These are phyloP conservation scores for Macrosiphum euphorbiae DNA, from an alignment of 2,888 invertebrate species.

Conservation along the genomic window DNA sequence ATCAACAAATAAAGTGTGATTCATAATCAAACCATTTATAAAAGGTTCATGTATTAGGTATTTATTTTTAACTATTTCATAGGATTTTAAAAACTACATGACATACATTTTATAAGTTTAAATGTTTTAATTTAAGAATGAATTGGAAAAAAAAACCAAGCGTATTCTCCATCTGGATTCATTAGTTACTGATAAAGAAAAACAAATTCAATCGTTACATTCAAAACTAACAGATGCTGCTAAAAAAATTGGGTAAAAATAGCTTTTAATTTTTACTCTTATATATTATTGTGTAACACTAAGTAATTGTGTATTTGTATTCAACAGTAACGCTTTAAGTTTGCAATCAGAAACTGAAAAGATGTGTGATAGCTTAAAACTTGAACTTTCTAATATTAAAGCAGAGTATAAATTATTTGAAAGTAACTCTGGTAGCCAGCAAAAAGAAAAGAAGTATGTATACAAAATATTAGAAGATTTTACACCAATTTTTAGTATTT, in stretches of 20 bases:
- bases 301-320: background rate
- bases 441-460: slow-evolving; percentile 60
- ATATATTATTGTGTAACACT: background rate
- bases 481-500: background rate
- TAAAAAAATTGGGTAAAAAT: slow-evolving; percentile 59
- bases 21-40: background rate
- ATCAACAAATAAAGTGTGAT: background rate
- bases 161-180: slow-evolving; percentile 42
- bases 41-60: background rate
- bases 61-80: background rate
- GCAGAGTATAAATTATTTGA: slow-evolving; percentile 52
- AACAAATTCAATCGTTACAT: slow-evolving; percentile 43
- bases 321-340: slow-evolving; percentile 47
- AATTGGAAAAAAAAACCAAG: slow-evolving; percentile 54
- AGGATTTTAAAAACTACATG: background rate
- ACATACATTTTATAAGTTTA: slow-evolving; percentile 12
- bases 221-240: slow-evolving; percentile 52
- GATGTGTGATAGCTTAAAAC: slow-evolving; percentile 48
- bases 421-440: slow-evolving; percentile 13
- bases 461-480: background rate
- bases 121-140: slow-evolving; percentile 36
- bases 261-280: background rate
- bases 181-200: slow-evolving; percentile 55
- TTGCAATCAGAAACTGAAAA: slow-evolving; percentile 56
- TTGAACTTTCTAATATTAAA: slow-evolving; percentile 53